Evolutionary conservation across 2,113 vertebrate genomes (phyloP).

Genomic region (Carassius auratus): DNA sequence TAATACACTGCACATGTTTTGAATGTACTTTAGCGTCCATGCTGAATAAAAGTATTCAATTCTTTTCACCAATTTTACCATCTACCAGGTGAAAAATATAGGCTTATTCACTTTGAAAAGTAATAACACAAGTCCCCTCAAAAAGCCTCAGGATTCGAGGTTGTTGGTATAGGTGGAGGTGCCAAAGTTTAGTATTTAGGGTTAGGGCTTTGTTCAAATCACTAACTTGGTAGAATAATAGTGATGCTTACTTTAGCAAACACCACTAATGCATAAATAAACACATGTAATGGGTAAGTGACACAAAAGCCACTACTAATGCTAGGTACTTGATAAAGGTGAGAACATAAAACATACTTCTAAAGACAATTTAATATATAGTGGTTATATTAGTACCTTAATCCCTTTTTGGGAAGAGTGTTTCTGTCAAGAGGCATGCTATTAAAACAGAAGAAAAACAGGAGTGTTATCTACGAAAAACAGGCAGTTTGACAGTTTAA

Average conservation of each 20-base stretch:
- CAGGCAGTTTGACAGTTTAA: constrained; percentile 29
- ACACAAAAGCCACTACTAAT: not conserved
- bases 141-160: not conserved
- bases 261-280: not conserved
- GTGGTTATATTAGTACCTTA: constrained; percentile 84
- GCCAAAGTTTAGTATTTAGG: not conserved
- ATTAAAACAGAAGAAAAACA: constrained; percentile 90
- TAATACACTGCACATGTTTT: too few relatives aligned
- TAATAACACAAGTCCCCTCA: not conserved
- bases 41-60: not conserved
- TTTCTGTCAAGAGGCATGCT: constrained; percentile 99
- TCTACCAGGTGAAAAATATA: too few relatives aligned
- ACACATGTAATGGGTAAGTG: not conserved
- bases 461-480: constrained; percentile 65
- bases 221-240: not conserved
- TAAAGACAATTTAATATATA: not conserved
- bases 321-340: too few relatives aligned
- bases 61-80: too few relatives aligned
- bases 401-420: constrained; percentile 99
- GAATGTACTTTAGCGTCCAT: not conserved
- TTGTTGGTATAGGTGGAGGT: not conserved
- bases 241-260: not conserved
- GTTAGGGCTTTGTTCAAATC: not conserved
- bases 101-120: not conserved
- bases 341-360: constrained; percentile 25